Evolutionary conservation across 1,140 invertebrate genomes (phyloP), one percentile per base, ranked within the genome.

Genomic region (Drosophila mayri): DNA sequence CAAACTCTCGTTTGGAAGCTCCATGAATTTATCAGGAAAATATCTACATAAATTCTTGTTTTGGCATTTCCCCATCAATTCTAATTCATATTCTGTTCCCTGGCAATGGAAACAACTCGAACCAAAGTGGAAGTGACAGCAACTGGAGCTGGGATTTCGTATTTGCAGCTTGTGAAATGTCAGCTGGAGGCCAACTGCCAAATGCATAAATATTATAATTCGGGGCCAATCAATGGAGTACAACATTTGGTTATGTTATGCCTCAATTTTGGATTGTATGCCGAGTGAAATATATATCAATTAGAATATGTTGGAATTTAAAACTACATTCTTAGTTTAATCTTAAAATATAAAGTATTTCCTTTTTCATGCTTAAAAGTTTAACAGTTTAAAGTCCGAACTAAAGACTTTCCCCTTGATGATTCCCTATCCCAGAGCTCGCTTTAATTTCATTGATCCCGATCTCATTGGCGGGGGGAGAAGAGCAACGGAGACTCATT

Each of bases 1-100:
- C 59, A 43, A 61, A 35, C 35, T 35, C 30, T 68, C 37, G 11
- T 22, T 16, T n/a, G 54, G 30, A 20, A 46, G 25, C 28, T 38
- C 41, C 32, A 82, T 65, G 67, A 72, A 77, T 77, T 61, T 77
- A 57, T 77, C 74, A 68, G 49, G 55, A 61, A 74, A 75, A 72
- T 77, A 77, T 77, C 57, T 77, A 49, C 74, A 77, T 77, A 77
- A 60, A 77, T 74, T 76, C 72, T 43, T 32, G 70, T 65, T 57
- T 25, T 52, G 52, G 32, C 43, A 43, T 76, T 64, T 28, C 20
- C 16, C 44, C 73, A 77, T 77, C 74, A 47, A 61, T 77, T 77
- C 75, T 77, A 77, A 68, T 77, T 77, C 74, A 68, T 68, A 54
- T 47, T 66, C 63, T 62, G 35, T n/a, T 30, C 37, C 38, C 52